Conservation (phyloP, 2,888 invertebrate genomes). For the Pasiphila rectangulata region DNA sequence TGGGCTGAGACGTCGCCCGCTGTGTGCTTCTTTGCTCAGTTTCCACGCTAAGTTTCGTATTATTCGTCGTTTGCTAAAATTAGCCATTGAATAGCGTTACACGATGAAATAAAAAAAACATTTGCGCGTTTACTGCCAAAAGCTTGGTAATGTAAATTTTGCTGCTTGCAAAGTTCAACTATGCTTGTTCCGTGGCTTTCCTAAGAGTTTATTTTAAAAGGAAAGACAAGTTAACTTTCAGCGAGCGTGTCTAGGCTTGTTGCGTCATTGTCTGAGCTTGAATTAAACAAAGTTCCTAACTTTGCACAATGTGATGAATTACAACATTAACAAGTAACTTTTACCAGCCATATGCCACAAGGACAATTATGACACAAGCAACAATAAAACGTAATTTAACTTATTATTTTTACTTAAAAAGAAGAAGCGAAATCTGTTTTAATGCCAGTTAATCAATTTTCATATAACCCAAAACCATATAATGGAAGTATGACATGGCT, state of each 20-base stretch:
- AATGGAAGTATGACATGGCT: conserved; percentile 9
- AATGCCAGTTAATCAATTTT: neutral
- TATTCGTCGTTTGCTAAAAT: conserved; percentile 52
- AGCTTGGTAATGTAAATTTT: conserved; percentile 17
- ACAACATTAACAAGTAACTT: neutral
- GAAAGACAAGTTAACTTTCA: neutral
- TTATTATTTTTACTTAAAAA: no score
- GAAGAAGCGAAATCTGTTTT: no score
- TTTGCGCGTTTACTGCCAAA: conserved; percentile 28
- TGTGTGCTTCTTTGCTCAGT: conserved; percentile 63
- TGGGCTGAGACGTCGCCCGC: conserved; percentile 67
- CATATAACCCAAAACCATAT: conserved; percentile 6
- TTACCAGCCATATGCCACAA: neutral
- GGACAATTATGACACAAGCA: no score
- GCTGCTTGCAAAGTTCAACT: conserved; percentile 33
- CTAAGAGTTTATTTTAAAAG: conserved; percentile 49
- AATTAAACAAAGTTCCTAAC: no score
- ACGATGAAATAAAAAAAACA: conserved; percentile 24
- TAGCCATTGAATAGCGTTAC: conserved; percentile 31
- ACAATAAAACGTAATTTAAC: no score
- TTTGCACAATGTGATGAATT: no score
- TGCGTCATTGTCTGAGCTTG: conserved; percentile 1
- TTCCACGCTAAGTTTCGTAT: conserved; percentile 48
- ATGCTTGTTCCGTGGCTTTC: conserved; percentile 43
- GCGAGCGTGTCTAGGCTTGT: neutral